Conservation (phyloP, 2,888 invertebrate species). For the Apomyelois bistriatella region DNA sequence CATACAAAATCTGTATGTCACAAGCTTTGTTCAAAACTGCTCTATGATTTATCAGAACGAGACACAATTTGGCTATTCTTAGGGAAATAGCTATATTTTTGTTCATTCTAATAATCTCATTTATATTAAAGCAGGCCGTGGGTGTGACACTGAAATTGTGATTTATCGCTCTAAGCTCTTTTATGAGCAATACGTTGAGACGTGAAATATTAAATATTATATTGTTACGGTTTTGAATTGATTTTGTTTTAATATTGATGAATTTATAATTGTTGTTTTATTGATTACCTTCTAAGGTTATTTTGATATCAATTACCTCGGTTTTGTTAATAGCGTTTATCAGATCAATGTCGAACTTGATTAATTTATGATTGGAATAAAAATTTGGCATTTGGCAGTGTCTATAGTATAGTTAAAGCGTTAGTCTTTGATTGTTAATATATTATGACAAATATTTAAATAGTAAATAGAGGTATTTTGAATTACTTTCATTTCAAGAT, state of each 20-base stretch:
- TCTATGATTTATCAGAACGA: slow-evolving; percentile 52
- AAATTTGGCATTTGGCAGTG: too few relatives aligned
- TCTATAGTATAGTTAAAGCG: too few relatives aligned
- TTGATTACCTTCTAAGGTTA: too few relatives aligned
- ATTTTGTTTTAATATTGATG: not conserved
- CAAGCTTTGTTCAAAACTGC: slow-evolving; percentile 32
- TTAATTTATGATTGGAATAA: too few relatives aligned
- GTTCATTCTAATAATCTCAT: slow-evolving; percentile 50
- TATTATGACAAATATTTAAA: too few relatives aligned
- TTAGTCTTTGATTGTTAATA: too few relatives aligned
- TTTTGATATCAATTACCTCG: too few relatives aligned
- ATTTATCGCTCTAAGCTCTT: slow-evolving; percentile 46
- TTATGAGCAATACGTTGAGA: slow-evolving; percentile 16
- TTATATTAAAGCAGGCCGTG: slow-evolving; percentile 45
- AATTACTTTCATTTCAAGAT: too few relatives aligned
- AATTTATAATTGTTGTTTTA: too few relatives aligned
- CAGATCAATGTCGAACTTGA: too few relatives aligned
- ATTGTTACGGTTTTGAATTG: not conserved
- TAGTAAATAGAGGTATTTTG: too few relatives aligned
- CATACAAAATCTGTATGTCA: slow-evolving; percentile 30
- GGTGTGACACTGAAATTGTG: slow-evolving; percentile 40
- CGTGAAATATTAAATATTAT: slow-evolving; percentile 21
- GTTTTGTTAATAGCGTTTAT: too few relatives aligned
- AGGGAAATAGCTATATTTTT: slow-evolving; percentile 50
- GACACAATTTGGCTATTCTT: slow-evolving; percentile 55